Base-by-base conservation (phyloP, 2,113 vertebrate genomes). In the Mirza zaza region DNA sequence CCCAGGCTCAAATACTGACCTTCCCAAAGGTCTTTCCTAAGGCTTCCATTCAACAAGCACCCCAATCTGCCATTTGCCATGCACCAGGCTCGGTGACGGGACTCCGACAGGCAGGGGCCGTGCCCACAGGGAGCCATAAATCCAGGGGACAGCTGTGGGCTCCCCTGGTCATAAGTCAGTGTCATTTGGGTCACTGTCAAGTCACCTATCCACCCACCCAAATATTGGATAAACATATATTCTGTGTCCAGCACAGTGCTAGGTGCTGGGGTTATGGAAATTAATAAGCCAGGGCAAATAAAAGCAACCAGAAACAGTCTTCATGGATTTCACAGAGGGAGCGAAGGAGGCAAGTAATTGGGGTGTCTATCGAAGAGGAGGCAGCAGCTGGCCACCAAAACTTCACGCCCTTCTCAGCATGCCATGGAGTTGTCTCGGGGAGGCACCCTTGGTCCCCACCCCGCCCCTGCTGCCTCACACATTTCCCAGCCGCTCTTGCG, bases 361-460 rank as follows among this genome's bases (percentile, higher is more conserved):
- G 32, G 61, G 39, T 59, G 23, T 55, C 73, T 68, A 52, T 0
- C 39, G 57, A 68, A 68, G 57, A 27, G 23, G 52, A 90, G 50
- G 39, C 3, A 59, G 55, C 61, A 80, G 25, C 61, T 23, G 55
- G 70, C 50, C 34, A 18, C 71, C 12, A 42, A 42, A 73, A n/a
- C 27, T 21, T 6, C 71, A 2, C 2, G 8, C 10, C 23, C 0
- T 9, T 34, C 34, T 9, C 8, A 7, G 0, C 11, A 29, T 15
- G 27, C 23, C 52, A 13, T 1, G 3, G 36, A 55, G 7, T 13
- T 48, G 25, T n/a, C 45, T 77, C 27, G 29, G 11, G 36, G 32
- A 17, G 20, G 59, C 20, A 8, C 34, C 75, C 45, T 36, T n/a
- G n/a, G n/a, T 25, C 5, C 45, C 45, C 15, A 18, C 27, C 50